phyloP scores from a whole-genome alignment of 1,140 invertebrate genomes.

The Drosophila sulfurigaster region DNA sequence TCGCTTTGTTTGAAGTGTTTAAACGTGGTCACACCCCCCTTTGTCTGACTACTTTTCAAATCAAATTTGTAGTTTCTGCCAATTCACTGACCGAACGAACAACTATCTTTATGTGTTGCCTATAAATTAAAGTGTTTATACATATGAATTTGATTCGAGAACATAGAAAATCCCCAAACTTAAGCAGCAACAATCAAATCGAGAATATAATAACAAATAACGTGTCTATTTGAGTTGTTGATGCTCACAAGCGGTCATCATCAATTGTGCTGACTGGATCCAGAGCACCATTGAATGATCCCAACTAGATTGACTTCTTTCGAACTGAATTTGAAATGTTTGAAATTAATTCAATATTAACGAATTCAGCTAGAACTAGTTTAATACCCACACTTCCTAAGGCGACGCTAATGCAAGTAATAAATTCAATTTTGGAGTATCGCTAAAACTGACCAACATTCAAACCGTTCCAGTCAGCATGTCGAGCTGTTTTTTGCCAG shows the following conservation, averaged over 20 bases:
- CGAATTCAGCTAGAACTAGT: constrained; percentile 69
- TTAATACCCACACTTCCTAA: constrained; percentile 61
- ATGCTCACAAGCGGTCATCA: neutral
- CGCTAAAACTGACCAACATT: constrained; percentile 22
- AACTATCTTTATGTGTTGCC: constrained; percentile 8
- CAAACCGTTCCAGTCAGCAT: constrained; percentile 29
- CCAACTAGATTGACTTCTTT: constrained; percentile 12
- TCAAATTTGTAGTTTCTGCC: constrained; percentile 12
- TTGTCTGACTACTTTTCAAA: neutral
- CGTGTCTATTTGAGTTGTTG: constrained; percentile 2
- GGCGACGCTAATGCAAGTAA: constrained; percentile 60
- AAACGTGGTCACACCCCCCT: constrained; percentile 27
- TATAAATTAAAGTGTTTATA: constrained; percentile 30
- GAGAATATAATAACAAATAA: constrained; percentile 3
- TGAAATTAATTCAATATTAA: constrained; percentile 34
- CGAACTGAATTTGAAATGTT: constrained; percentile 18
- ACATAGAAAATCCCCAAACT: constrained; percentile 1
- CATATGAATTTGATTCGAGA: neutral
- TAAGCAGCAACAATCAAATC: neutral
- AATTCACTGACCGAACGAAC: constrained; percentile 6
- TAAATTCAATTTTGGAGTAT: constrained; percentile 64
- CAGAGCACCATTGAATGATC: constrained; percentile 7
- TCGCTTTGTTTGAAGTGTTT: constrained; percentile 12
- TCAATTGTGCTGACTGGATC: constrained; percentile 20
- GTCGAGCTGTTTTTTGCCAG: constrained; percentile 1